phyloP scores from a whole-genome alignment of 2,113 vertebrate genomes.

The Chloebia gouldiae region DNA sequence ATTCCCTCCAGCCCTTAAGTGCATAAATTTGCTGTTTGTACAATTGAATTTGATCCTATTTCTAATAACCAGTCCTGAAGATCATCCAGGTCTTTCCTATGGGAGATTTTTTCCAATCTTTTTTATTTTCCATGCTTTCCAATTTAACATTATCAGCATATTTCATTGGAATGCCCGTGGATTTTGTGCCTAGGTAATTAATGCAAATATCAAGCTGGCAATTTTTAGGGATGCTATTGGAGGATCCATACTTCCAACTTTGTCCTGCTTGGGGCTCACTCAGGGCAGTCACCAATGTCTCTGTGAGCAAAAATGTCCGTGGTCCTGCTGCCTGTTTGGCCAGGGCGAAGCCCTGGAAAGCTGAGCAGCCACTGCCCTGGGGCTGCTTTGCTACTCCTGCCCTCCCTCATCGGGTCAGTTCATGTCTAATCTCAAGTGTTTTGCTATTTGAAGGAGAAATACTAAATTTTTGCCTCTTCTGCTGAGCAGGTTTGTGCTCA shows the following conservation, averaged over 20 bases:
- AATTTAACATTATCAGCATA: neutral
- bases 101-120: neutral
- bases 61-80: neutral
- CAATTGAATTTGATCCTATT: neutral
- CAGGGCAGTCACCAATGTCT: neutral
- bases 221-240: neutral
- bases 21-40: conserved; percentile 16
- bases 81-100: neutral
- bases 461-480: neutral
- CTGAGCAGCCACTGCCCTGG: neutral
- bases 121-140: neutral
- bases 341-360: neutral
- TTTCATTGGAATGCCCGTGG: neutral
- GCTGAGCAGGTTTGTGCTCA: fast-evolving
- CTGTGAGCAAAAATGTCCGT: neutral
- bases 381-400: neutral
- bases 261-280: neutral
- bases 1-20: conserved; percentile 28
- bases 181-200: neutral
- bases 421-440: neutral
- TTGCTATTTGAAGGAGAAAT: neutral
- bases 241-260: neutral
- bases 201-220: neutral
- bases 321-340: neutral
- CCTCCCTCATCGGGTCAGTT: neutral